Base-by-base conservation (phyloP, 2,797 vertebrate species). In the Sebastes miniatus region DNA sequence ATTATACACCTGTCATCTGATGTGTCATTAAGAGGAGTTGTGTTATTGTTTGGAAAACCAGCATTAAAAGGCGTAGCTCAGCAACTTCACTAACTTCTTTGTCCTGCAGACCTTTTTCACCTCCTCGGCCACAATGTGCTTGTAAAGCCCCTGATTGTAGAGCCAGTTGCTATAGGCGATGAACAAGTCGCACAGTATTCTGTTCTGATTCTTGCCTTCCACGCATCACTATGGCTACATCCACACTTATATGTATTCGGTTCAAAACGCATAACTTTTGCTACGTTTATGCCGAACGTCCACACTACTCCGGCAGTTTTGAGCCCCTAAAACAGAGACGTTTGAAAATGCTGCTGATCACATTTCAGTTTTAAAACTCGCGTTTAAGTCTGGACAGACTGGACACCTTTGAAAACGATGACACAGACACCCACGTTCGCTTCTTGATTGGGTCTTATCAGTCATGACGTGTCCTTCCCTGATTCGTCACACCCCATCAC, bases 51-150 rank as follows among this genome's bases (percentile, higher is more conserved):
- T 73, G 29, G 43, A 27, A 71, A 69, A 59, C 56, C 34, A 69
- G 73, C 27, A 75, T 83, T 66, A 80, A 54, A 25, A 16, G 10
- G 34, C 5, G 71, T 79, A 76, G 24, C 78, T 62, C 39, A 2
- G 70, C 72, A 86, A 83, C 73, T 10, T 73, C 56, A 31, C 47
- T 29, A 24, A 34, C 29, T 5, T 63, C 31, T 78, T 86, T 82
- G 70, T 84, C 75, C 80, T 61, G 22, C 22, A 69, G 25, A 77
- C 24, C 52, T 79, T 74, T 76, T 70, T 73, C 24, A 75, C 27
- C 61, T 72, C 68, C 61, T 83, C 32, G 3, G 25, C 32, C 1
- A 36, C 73, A 77, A 59, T 73, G 66, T 57, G 77, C 64, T 31
- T 34, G 10, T 58, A 77, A 83, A 80, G 61, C 69, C 61, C 47